phyloP scores from a whole-genome alignment of 2,888 invertebrate genomes.

The Aleiodes testaceus region DNA sequence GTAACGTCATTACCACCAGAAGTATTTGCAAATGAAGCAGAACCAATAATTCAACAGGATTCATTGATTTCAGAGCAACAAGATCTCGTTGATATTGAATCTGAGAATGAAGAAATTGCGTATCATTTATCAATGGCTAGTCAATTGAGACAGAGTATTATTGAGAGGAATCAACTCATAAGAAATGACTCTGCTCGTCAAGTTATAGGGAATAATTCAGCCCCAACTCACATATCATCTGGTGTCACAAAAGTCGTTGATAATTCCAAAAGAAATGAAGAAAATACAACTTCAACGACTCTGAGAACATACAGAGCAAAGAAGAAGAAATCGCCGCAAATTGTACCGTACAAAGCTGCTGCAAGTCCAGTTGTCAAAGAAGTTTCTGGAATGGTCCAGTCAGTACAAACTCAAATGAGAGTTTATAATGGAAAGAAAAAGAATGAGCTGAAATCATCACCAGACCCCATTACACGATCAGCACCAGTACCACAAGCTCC shows the following conservation, averaged over 20 bases:
- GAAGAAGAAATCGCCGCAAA: no score
- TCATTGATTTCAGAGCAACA: background rate
- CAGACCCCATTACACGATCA: no score
- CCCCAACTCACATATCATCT: no score
- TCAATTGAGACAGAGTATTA: constrained; percentile 14
- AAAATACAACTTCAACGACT: no score
- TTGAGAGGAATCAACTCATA: constrained; percentile 11
- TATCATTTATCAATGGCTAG: background rate
- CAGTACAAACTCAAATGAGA: no score
- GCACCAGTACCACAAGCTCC: no score
- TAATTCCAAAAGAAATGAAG: background rate
- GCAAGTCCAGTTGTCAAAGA: background rate
- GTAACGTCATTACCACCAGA: constrained; percentile 62
- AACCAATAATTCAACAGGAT: background rate
- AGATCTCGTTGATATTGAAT: background rate
- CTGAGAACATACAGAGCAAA: no score
- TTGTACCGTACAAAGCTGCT: background rate
- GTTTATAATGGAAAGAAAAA: no score
- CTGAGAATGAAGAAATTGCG: constrained; percentile 10
- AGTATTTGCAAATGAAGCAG: constrained; percentile 55
- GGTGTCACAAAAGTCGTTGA: no score
- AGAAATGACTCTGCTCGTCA: no score
- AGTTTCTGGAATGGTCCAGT: background rate
- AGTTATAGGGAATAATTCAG: no score
- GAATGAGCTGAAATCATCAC: no score